Base-by-base conservation (phyloP, 2,888 invertebrate species). In the Bimastos eiseni region DNA sequence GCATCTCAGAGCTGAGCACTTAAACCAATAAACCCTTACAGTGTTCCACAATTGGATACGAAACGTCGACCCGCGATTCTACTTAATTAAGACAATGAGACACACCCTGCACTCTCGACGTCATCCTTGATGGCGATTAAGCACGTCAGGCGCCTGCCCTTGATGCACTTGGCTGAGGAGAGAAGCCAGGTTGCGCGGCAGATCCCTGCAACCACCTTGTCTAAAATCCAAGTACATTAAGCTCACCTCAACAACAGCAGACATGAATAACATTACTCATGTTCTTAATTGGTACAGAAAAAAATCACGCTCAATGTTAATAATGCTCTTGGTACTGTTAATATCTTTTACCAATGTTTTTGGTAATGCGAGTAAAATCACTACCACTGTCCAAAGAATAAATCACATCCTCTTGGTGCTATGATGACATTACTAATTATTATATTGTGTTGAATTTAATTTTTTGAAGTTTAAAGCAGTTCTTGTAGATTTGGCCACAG, bases 161-260 rank as follows among this genome's bases (percentile, higher is more conserved):
- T 92, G n/a, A 94, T 92, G 44, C 94, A 93, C 90, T 93, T 93
- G 13, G 94, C 94, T 2, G 94, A 94, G 86, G 93, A 93, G 89
- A 94, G 92, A 92, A 94, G 93, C 94, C 94, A 94, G 0, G 93
- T 92, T 0, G 94, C 94, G 83, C 94, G 94, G 90, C 94, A 94
- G 24, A 94, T 93, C 0, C 93, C 92, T 0, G 93, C 94, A n/a
- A 94, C 91, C 1, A 93, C 92, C 83, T 93, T 93, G 30, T 93
- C 93, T 93, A 89, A 15, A 91, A 21, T 90, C 55, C 24, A 37
- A 90, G 33, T 55, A 90, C 24, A 83, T n/a, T n/a, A n/a, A n/a
- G n/a, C n/a, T n/a, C 33, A 21, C 24, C 19, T 49, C 21, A 49
- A 49, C 49, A 49, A 4, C 49, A 49, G 6, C 24, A 49, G 49